Percentiles rank a stretch among this genome's conserved stretches.
These are phyloP conservation scores for Brachyopa scutellaris DNA, from an alignment of 2,888 invertebrate species.

Conservation along the genomic window DNA sequence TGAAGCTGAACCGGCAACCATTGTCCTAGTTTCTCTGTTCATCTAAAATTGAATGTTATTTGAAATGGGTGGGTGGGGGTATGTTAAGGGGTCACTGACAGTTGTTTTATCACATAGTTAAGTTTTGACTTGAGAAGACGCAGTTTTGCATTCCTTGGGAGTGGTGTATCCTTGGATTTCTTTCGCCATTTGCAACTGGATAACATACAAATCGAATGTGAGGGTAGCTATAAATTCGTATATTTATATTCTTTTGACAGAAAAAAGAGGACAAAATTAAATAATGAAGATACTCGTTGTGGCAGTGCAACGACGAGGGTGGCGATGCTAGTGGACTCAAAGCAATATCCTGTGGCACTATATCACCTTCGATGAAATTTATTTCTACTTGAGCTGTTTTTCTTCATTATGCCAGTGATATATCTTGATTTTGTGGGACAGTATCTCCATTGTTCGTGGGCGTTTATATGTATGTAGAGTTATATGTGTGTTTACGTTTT, in stretches of 20 bases:
- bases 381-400: constrained; percentile 73
- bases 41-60: constrained; percentile 9
- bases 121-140: constrained; percentile 16
- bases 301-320: too few species aligned
- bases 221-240: constrained; percentile 30
- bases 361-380: constrained; percentile 73
- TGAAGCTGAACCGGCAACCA: constrained; percentile 2
- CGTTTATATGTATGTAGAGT: too few species aligned
- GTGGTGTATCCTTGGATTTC: constrained; percentile 49
- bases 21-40: constrained; percentile 65
- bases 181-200: constrained; percentile 42
- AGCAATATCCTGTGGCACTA: constrained; percentile 66
- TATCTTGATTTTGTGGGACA: constrained; percentile 73
- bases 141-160: constrained; percentile 43
- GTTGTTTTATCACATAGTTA: not conserved
- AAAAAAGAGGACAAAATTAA: too few species aligned
- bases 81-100: constrained; percentile 48
- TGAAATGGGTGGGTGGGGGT: constrained; percentile 2
- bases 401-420: constrained; percentile 73
- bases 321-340: not conserved
- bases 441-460: constrained; percentile 54
- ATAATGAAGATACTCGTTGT: too few species aligned
- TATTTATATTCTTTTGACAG: constrained; percentile 58
- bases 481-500: constrained; percentile 30
- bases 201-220: constrained; percentile 53